These are phyloP conservation scores for Sebastolobus alascanus DNA, from an alignment of 2,797 vertebrate species.

Conservation along the genomic window DNA sequence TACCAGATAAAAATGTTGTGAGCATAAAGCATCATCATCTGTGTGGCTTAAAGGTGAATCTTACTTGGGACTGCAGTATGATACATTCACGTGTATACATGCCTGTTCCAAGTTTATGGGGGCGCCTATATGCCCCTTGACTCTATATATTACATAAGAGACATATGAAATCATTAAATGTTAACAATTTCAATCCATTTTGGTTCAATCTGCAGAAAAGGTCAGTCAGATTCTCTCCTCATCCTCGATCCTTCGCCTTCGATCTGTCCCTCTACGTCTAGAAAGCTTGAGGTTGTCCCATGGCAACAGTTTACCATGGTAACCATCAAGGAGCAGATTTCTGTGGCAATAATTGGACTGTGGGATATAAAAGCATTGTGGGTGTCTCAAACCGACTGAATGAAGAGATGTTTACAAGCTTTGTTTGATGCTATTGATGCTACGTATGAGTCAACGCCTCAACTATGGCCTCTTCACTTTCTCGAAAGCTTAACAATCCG, in stretches of 20 bases:
- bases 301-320: conserved; percentile 72
- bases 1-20: neutral
- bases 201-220: conserved; percentile 4
- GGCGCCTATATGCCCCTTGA: neutral
- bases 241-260: conserved; percentile 25
- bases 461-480: conserved; percentile 34
- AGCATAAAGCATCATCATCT: neutral
- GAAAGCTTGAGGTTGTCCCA: conserved; percentile 37
- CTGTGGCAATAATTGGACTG: conserved; percentile 45
- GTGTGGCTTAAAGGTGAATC: neutral
- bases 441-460: conserved; percentile 54
- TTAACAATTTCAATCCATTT: neutral
- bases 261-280: conserved; percentile 15
- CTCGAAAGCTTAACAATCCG: neutral
- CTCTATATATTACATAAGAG: neutral
- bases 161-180: neutral
- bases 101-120: neutral
- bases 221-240: neutral
- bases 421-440: conserved; percentile 31
- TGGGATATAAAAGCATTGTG: conserved; percentile 53
- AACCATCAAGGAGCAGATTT: conserved; percentile 69
- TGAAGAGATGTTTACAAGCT: conserved; percentile 47
- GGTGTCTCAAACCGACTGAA: conserved; percentile 46
- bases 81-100: neutral
- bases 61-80: neutral